phyloP scores from a whole-genome alignment of 2,888 invertebrate species.

The Choreutis nemorana region DNA sequence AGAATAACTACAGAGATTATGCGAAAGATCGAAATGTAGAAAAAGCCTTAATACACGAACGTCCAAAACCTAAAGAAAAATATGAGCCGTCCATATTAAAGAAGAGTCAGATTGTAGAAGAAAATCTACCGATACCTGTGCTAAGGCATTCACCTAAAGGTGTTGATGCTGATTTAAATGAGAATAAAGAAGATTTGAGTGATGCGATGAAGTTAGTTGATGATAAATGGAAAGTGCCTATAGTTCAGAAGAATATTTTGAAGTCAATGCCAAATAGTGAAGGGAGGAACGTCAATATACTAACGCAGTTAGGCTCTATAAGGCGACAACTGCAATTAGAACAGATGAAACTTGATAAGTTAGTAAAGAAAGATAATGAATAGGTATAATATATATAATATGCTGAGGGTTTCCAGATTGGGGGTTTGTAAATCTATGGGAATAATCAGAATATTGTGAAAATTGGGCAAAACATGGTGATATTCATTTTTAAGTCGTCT shows the following conservation, averaged over 20 bases:
- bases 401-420: too few relatives aligned
- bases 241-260: constrained; percentile 69
- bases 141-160: constrained; percentile 59
- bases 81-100: constrained; percentile 14
- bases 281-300: constrained; percentile 60
- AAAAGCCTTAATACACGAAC: constrained; percentile 24
- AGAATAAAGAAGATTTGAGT: constrained; percentile 24
- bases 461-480: too few relatives aligned
- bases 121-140: constrained; percentile 68
- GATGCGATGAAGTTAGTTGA: constrained; percentile 48
- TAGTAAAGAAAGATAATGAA: constrained; percentile 25
- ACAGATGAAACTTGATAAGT: constrained; percentile 66
- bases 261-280: constrained; percentile 50
- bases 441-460: too few relatives aligned
- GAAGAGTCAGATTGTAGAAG: constrained; percentile 21
- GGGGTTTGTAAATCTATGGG: too few relatives aligned
- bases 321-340: constrained; percentile 72
- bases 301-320: constrained; percentile 75
- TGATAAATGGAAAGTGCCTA: constrained; percentile 67
- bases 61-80: constrained; percentile 12
- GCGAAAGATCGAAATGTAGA: constrained; percentile 15
- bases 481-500: too few relatives aligned
- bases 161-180: constrained; percentile 12
- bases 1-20: constrained; percentile 4
- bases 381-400: too few relatives aligned